Evolutionary conservation across 2,888 invertebrate species (phyloP).

Genomic region (Apotomis turbidana): DNA sequence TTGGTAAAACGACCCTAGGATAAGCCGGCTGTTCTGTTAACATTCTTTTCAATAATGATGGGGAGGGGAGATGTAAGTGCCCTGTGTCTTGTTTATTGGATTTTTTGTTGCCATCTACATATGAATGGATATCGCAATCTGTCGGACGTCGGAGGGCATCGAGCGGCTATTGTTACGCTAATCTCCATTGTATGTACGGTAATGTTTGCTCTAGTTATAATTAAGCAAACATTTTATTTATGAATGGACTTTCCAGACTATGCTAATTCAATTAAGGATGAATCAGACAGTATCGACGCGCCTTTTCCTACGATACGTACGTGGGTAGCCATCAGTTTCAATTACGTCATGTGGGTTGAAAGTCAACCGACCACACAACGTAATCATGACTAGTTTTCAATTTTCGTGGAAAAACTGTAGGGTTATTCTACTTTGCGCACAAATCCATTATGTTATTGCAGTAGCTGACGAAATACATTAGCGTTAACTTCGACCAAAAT

Average conservation of each 20-base stretch:
- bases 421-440: slow-evolving; percentile 2
- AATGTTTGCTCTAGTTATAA: slow-evolving; percentile 45
- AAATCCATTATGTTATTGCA: background rate
- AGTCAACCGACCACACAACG: background rate
- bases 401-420: slow-evolving; percentile 6
- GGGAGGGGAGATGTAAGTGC: slow-evolving; percentile 71
- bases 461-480: slow-evolving; percentile 17
- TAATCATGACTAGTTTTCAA: background rate
- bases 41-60: slow-evolving; percentile 83
- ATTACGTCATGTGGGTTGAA: slow-evolving; percentile 9
- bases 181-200: slow-evolving; percentile 50
- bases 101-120: slow-evolving; percentile 84
- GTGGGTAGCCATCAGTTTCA: slow-evolving; percentile 7
- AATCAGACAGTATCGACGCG: background rate
- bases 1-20: slow-evolving; percentile 81
- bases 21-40: slow-evolving; percentile 80
- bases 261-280: slow-evolving; percentile 13
- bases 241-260: slow-evolving; percentile 1
- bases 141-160: slow-evolving; percentile 66
- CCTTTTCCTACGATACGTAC: background rate
- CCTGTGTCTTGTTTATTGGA: slow-evolving; percentile 82
- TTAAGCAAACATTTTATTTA: slow-evolving; percentile 29
- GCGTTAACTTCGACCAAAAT: slow-evolving; percentile 42
- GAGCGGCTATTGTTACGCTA: slow-evolving; percentile 63
- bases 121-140: slow-evolving; percentile 80